Evolutionary conservation across 1,140 invertebrate species (phyloP).

Genomic region (Coenobita brevimanus): DNA sequence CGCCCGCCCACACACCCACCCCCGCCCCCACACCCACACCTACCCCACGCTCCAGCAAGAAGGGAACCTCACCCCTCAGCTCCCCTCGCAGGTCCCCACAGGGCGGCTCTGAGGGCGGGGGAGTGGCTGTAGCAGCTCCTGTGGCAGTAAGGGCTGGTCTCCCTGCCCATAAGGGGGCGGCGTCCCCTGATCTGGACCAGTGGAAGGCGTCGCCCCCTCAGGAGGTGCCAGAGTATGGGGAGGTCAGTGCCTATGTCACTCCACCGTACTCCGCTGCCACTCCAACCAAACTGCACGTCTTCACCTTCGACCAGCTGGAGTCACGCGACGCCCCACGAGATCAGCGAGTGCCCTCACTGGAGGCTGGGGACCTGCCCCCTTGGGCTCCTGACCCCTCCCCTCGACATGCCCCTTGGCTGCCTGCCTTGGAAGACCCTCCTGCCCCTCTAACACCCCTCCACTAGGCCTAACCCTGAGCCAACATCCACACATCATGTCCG

Average conservation of each 20-base stretch:
- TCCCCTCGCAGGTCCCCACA: slow-evolving; percentile 56
- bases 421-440: background rate
- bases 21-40: slow-evolving; percentile 36
- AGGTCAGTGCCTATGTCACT: slow-evolving; percentile 56
- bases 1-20: slow-evolving; percentile 31
- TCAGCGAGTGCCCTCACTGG: slow-evolving; percentile 61
- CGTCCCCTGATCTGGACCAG: slow-evolving; percentile 55
- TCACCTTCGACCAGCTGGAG: slow-evolving; percentile 60
- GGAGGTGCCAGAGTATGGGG: slow-evolving; percentile 67
- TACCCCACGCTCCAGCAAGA: slow-evolving; percentile 19
- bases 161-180: slow-evolving; percentile 53
- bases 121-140: slow-evolving; percentile 59
- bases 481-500: background rate
- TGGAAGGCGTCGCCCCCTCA: slow-evolving; percentile 69
- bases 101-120: slow-evolving; percentile 34
- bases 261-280: slow-evolving; percentile 58
- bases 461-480: background rate
- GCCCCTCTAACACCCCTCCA: background rate
- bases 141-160: slow-evolving; percentile 48
- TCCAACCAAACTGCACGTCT: slow-evolving; percentile 65
- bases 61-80: slow-evolving; percentile 38
- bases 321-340: slow-evolving; percentile 37
- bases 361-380: slow-evolving; percentile 48
- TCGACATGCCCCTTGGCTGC: slow-evolving; percentile 7
- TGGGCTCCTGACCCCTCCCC: slow-evolving; percentile 39